Percentiles rank a stretch among this genome's conserved stretches.
Conservation (phyloP, 2,797 vertebrate species). For the Coilia nasus region DNA sequence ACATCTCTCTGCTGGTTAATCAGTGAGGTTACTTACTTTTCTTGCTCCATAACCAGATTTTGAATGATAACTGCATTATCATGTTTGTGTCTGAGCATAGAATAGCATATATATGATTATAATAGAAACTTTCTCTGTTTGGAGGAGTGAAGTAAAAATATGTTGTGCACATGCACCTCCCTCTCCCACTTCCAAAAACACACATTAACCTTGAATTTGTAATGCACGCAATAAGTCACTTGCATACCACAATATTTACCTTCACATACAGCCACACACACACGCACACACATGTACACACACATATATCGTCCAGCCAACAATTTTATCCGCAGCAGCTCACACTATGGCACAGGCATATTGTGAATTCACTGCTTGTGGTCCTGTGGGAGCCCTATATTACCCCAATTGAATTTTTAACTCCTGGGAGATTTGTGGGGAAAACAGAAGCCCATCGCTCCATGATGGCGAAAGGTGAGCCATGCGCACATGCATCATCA, state of each 20-base stretch:
- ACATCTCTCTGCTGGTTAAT: not conserved
- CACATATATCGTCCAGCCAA: not conserved
- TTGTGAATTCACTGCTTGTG: not conserved
- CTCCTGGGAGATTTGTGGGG: not conserved
- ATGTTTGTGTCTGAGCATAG: not conserved
- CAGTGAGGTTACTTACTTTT: not conserved
- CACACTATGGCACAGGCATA: not conserved
- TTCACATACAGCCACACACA: not conserved
- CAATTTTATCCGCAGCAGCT: not conserved
- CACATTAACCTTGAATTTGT: too few relatives aligned
- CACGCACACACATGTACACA: slow-evolving; percentile 1
- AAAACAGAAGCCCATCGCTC: not conserved
- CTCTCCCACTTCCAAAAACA: too few relatives aligned
- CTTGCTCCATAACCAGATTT: not conserved
- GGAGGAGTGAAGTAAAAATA: too few relatives aligned
- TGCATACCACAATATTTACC: not conserved
- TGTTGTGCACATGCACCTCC: too few relatives aligned
- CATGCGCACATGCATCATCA: not conserved
- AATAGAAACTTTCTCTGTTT: not conserved
- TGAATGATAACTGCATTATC: not conserved
- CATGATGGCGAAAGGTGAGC: not conserved
- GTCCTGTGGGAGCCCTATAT: not conserved
- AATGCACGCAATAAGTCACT: not conserved
- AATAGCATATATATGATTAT: not conserved
- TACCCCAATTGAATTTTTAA: not conserved